These are phyloP conservation scores for Patiria miniata DNA, from an alignment of 35 echinoderm and acorn worm species.

Conservation along the genomic window DNA sequence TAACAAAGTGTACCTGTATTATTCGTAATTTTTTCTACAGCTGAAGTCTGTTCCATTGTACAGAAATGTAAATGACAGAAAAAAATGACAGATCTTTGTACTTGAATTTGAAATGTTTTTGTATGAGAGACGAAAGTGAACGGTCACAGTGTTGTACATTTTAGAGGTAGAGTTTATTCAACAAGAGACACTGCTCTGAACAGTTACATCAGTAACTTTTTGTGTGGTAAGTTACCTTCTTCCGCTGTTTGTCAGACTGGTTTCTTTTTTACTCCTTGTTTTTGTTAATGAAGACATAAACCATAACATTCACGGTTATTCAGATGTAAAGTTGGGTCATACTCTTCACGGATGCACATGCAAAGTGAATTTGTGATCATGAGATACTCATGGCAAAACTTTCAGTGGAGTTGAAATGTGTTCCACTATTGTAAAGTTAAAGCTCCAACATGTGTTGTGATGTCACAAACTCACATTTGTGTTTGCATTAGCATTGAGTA, in stretches of 20 bases:
- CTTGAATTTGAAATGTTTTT: conserved; percentile 23
- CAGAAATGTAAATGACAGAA: background rate
- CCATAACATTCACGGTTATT: background rate
- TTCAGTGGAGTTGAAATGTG: too few species aligned
- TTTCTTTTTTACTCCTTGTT: background rate
- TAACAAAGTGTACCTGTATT: background rate
- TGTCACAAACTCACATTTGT: too few species aligned
- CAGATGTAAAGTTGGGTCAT: background rate
- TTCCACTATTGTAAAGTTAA: too few species aligned
- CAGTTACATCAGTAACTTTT: background rate
- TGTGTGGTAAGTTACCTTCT: background rate
- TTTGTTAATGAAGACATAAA: background rate
- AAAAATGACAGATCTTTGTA: background rate
- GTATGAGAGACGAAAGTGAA: background rate
- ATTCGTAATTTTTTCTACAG: conserved; percentile 8
- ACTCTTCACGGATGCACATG: too few species aligned
- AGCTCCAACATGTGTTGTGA: too few species aligned
- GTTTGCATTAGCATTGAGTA: too few species aligned
- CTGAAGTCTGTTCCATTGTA: background rate
- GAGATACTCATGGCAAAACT: too few species aligned
- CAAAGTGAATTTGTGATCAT: too few species aligned
- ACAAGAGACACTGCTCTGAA: background rate
- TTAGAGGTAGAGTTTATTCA: background rate
- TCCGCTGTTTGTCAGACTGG: background rate
- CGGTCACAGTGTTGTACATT: background rate